Evolutionary conservation across 2,888 invertebrate species (phyloP).

Genomic region (Microplitis manilae): DNA sequence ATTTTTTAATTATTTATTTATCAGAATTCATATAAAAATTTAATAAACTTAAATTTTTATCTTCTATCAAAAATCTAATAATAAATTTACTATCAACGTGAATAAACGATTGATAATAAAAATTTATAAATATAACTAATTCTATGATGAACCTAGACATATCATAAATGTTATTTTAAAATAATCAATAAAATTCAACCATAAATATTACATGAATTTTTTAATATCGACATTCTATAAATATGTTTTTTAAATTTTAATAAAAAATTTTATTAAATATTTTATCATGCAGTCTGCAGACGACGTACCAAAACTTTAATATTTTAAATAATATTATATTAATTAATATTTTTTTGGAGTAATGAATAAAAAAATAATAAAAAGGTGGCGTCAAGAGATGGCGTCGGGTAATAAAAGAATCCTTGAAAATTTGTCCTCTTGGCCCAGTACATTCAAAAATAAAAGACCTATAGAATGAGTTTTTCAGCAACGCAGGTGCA

Average conservation of each 20-base stretch:
- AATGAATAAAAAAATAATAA: background rate
- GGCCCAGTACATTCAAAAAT: slow-evolving; percentile 8
- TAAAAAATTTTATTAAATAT: background rate
- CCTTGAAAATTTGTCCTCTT: slow-evolving; percentile 26
- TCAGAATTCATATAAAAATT: no score
- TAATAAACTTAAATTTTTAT: no score
- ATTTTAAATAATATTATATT: background rate
- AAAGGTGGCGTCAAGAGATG: slow-evolving; percentile 11
- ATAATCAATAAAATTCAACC: background rate
- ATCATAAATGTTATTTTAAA: background rate
- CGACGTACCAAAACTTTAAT: background rate
- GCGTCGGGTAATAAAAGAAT: slow-evolving; percentile 23
- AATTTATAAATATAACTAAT: background rate
- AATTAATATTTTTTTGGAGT: background rate
- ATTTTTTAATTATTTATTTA: no score
- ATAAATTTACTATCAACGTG: background rate
- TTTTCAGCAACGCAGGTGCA: slow-evolving; percentile 30
- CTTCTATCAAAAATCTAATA: no score
- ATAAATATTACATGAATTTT: background rate
- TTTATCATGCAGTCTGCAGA: background rate
- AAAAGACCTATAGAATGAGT: slow-evolving; percentile 25
- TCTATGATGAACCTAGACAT: background rate
- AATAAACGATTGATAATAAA: background rate
- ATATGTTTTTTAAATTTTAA: background rate
- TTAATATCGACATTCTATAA: background rate